Evolutionary conservation across 2,888 invertebrate genomes (phyloP).

Genomic region (Desoria tigrina): DNA sequence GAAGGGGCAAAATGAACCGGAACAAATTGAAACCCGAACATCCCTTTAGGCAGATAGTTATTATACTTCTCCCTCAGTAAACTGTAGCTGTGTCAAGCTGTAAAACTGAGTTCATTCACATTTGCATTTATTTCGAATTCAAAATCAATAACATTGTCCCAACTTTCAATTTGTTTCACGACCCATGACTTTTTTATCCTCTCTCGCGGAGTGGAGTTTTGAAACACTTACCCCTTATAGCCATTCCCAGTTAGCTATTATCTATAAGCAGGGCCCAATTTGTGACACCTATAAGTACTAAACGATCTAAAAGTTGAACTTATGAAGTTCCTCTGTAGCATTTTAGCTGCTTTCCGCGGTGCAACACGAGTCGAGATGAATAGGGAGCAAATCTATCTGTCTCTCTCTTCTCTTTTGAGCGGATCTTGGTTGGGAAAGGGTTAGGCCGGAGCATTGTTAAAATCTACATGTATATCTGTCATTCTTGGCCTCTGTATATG

Average conservation of each 20-base stretch:
- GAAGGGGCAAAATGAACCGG: too few relatives aligned
- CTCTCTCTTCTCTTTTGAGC: not conserved
- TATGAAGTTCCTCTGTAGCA: not conserved
- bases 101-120: not conserved
- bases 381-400: not conserved
- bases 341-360: too few relatives aligned
- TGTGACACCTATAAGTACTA: constrained; percentile 18
- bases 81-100: not conserved
- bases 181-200: constrained; percentile 11
- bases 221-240: too few relatives aligned
- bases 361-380: not conserved
- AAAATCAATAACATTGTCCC: not conserved
- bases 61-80: not conserved
- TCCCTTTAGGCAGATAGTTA: too few relatives aligned
- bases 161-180: not conserved
- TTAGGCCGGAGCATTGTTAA: not conserved
- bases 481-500: not conserved
- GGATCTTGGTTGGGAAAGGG: too few relatives aligned
- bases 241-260: not conserved
- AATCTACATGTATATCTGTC: constrained; percentile 8
- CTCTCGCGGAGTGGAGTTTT: not conserved
- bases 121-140: constrained; percentile 8
- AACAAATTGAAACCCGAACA: too few relatives aligned
- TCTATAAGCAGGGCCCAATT: constrained; percentile 8
- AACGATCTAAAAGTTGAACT: constrained; percentile 8